phyloP scores from a whole-genome alignment of 2,888 invertebrate species.

The Stenolophus ochropezus region DNA sequence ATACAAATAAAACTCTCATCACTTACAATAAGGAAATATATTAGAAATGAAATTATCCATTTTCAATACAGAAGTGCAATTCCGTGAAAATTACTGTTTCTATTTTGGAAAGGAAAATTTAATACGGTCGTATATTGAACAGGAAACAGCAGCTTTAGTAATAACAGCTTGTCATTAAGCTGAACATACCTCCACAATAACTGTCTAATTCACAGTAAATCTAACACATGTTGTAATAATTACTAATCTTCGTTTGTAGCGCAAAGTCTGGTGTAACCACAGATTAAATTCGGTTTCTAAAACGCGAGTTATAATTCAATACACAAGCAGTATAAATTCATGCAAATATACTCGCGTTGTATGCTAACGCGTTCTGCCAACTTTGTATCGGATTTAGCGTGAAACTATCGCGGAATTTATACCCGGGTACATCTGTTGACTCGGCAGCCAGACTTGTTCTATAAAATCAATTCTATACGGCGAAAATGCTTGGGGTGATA shows the following conservation, averaged over 20 bases:
- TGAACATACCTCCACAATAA: neutral
- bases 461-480: conserved; percentile 14
- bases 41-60: no score
- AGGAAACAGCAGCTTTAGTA: no score
- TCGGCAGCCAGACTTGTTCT: neutral
- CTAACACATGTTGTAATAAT: neutral
- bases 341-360: conserved; percentile 7
- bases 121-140: neutral
- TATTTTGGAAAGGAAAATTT: neutral
- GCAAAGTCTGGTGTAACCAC: neutral
- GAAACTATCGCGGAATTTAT: conserved; percentile 29
- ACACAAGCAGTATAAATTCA: conserved; percentile 24
- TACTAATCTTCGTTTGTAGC: neutral
- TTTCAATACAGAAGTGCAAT: neutral
- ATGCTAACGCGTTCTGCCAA: conserved; percentile 4
- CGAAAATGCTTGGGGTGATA: neutral
- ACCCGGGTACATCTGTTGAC: conserved; percentile 6
- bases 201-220: neutral
- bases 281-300: conserved; percentile 21
- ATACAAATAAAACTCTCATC: no score
- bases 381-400: conserved; percentile 9
- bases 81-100: neutral
- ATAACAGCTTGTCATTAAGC: neutral
- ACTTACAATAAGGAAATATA: no score
- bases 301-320: conserved; percentile 24